Evolutionary conservation across 2,888 invertebrate species (phyloP), one percentile per base, ranked within the genome.

Genomic region (Liodrosophila aerea): DNA sequence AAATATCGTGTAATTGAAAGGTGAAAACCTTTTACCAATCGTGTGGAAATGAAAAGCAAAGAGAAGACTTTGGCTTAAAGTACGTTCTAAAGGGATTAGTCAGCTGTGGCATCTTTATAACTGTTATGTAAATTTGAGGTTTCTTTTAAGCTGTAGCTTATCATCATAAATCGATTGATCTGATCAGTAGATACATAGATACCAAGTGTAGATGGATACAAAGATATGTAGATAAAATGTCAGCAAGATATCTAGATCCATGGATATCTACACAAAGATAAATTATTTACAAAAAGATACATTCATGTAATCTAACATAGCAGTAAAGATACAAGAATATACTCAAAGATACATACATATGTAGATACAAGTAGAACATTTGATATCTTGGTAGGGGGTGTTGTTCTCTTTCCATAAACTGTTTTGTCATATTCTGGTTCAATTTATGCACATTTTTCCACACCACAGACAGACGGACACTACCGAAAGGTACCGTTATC

Each of bases 391-490:
- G 63, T 59, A 41, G 63, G 81, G 53, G 60, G 44, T 57, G 62
- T 41, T 41, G 29, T 41, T n/a, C n/a, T n/a, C n/a, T n/a, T 45
- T 30, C 29, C 45, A 29, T 41, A 45, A 40, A 22, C 18, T 46
- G 53, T 73, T 81, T 76, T 77, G 68, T 83, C 65, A 81, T 81
- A 76, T 59, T 64, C 66, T 61, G 13, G 7, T 43, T 51, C 43
- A 73, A 76, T 69, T 80, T 76, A 69, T 76, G 65, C 58, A 56
- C 60, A 64, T 72, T 64, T 72, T 68, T 60, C 71, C 57, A 59
- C 56, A 72, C 40, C 39, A 27, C 34, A 30, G 29, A 53, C 30
- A 34, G 36, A n/a, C 18, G 22, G 15, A 33, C 2, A 33, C 33
- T n/a, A 9, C 8, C 11, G 40, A 8, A 40, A 47, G 16, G 36